Conservation (phyloP, 2,113 vertebrate genomes). For the Callocephalon fimbriatum region DNA sequence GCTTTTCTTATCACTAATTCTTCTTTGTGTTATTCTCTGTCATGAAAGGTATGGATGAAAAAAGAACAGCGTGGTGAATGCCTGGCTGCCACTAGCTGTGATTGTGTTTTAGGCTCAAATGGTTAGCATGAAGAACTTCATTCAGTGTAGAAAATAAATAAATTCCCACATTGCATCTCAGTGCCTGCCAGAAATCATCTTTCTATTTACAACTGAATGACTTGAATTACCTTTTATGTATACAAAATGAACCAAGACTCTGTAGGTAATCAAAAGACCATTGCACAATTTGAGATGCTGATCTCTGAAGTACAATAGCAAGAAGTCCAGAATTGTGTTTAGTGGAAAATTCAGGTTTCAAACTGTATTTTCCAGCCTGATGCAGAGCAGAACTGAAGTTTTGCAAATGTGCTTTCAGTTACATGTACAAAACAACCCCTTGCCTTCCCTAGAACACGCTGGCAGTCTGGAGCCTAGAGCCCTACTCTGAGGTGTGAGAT, state of each 20-base stretch:
- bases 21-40: background rate
- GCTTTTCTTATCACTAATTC: background rate
- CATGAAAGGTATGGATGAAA: background rate
- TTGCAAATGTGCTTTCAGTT: background rate
- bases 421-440: background rate
- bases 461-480: background rate
- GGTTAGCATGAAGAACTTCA: background rate
- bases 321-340: background rate
- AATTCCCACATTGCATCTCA: constrained; percentile 9
- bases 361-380: background rate
- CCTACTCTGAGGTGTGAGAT: background rate
- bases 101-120: background rate
- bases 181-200: background rate
- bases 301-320: background rate
- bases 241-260: background rate
- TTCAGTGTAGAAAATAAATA: constrained; percentile 24
- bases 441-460: background rate
- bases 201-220: background rate
- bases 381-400: background rate
- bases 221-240: background rate
- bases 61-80: background rate
- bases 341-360: background rate
- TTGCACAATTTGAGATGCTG: background rate
- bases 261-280: background rate
- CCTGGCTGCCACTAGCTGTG: background rate